Conservation (phyloP, 2,888 invertebrate species). For the Tribolium freemani region DNA sequence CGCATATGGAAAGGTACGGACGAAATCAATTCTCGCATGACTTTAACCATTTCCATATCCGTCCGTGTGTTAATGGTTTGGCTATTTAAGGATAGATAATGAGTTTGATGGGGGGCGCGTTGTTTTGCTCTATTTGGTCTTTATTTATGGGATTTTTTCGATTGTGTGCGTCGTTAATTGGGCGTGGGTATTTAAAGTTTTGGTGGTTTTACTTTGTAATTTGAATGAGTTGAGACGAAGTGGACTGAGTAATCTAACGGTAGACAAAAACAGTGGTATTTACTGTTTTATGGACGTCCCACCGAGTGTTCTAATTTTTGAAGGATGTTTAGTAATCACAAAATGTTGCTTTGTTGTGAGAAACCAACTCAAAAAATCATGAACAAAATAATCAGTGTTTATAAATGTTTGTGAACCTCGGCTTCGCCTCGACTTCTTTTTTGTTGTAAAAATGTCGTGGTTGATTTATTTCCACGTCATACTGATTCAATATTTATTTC, state of each 20-base stretch:
- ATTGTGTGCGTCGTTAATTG: background rate
- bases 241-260: background rate
- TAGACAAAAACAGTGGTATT: background rate
- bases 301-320: constrained; percentile 8
- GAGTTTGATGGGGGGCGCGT: constrained; percentile 17
- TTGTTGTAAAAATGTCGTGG: no score
- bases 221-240: background rate
- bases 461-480: no score
- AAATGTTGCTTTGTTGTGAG: background rate
- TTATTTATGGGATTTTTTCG: constrained; percentile 7
- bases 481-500: background rate
- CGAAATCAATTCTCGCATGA: constrained; percentile 18
- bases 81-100: constrained; percentile 25
- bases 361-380: no score
- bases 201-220: background rate
- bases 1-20: constrained; percentile 22
- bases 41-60: constrained; percentile 15
- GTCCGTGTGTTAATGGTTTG: constrained; percentile 8
- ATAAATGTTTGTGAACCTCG: background rate
- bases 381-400: no score
- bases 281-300: constrained; percentile 7
- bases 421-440: no score
- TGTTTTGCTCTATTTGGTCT: constrained; percentile 24
- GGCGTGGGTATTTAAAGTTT: background rate
- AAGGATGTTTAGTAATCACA: background rate